A percentile compares a stretch with the other conserved stretches of the same genome.
Conservation (phyloP, 2,113 vertebrate species). For the Ornithorhynchus anatinus region DNA sequence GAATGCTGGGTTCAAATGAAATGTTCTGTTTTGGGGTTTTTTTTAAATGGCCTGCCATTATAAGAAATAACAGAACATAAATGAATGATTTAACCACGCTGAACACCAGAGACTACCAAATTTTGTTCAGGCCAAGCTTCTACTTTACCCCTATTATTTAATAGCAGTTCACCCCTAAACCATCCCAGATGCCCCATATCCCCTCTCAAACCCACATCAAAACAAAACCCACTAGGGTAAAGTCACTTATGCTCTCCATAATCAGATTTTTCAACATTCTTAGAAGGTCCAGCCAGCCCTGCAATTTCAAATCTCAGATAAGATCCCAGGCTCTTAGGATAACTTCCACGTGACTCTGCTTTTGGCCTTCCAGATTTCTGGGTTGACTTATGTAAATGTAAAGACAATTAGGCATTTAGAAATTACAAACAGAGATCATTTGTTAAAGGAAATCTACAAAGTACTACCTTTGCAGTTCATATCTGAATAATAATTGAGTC, state of each 20-base stretch:
- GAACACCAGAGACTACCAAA: too few species aligned
- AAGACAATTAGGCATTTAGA: constrained; percentile 28
- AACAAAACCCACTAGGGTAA: background rate
- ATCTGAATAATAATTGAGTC: constrained; percentile 41
- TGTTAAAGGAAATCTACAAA: constrained; percentile 16
- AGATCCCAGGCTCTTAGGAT: background rate
- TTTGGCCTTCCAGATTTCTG: background rate
- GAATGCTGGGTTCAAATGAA: too few species aligned
- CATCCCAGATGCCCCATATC: too few species aligned
- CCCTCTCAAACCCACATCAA: too few species aligned
- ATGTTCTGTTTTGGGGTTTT: too few species aligned
- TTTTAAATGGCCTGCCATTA: too few species aligned
- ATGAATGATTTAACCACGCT: too few species aligned
- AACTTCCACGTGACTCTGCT: constrained; percentile 13
- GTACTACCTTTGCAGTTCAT: constrained; percentile 19
- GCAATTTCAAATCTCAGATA: constrained; percentile 10
- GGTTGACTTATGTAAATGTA: background rate
- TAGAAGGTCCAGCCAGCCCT: background rate
- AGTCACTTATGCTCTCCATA: too few species aligned
- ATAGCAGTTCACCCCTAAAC: too few species aligned
- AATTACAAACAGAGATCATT: constrained; percentile 12
- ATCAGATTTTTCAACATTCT: constrained; percentile 6
- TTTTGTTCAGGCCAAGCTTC: too few species aligned
- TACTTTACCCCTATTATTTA: too few species aligned
- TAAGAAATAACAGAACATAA: too few species aligned